These are phyloP conservation scores for Garrulus glandarius DNA, from an alignment of 2,797 vertebrate species.

Conservation along the genomic window DNA sequence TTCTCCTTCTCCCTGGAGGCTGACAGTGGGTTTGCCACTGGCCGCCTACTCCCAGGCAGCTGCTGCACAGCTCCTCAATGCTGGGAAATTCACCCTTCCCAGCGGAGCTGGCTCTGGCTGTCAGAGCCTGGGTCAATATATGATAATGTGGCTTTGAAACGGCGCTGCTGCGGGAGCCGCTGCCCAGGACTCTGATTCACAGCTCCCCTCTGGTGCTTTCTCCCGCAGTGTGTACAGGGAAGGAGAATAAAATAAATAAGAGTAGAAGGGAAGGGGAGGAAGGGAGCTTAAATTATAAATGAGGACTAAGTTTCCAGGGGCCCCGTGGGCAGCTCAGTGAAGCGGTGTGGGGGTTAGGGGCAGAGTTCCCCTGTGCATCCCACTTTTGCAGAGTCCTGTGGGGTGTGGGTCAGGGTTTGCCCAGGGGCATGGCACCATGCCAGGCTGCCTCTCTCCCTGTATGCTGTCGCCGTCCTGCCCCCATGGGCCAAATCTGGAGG, in stretches of 20 bases:
- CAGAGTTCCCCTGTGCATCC: not conserved
- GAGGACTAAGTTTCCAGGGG: slow-evolving; percentile 43
- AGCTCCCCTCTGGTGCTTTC: slow-evolving; percentile 60
- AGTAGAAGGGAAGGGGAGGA: not conserved
- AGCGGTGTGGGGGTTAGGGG: not conserved
- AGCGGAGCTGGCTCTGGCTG: slow-evolving; percentile 47
- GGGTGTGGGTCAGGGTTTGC: not conserved
- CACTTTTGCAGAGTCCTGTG: not conserved
- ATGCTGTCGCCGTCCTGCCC: not conserved
- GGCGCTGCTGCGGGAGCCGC: slow-evolving; percentile 40
- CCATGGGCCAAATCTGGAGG: not conserved
- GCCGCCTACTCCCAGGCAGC: not conserved
- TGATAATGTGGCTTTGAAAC: slow-evolving; percentile 72
- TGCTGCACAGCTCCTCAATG: not conserved
- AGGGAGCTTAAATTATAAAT: slow-evolving; percentile 59
- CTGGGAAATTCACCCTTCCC: slow-evolving; percentile 46
- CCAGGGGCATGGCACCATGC: rapidly evolving
- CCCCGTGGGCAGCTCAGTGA: not conserved
- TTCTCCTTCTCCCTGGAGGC: not conserved
- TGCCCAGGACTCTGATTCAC: slow-evolving; percentile 69
- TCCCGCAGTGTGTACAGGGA: not conserved
- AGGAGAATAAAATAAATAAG: slow-evolving; percentile 52
- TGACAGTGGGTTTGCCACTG: not conserved
- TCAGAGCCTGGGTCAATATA: slow-evolving; percentile 73
- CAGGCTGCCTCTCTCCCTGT: not conserved